phyloP scores from a whole-genome alignment of 2,797 vertebrate species.

The Luscinia luscinia region DNA sequence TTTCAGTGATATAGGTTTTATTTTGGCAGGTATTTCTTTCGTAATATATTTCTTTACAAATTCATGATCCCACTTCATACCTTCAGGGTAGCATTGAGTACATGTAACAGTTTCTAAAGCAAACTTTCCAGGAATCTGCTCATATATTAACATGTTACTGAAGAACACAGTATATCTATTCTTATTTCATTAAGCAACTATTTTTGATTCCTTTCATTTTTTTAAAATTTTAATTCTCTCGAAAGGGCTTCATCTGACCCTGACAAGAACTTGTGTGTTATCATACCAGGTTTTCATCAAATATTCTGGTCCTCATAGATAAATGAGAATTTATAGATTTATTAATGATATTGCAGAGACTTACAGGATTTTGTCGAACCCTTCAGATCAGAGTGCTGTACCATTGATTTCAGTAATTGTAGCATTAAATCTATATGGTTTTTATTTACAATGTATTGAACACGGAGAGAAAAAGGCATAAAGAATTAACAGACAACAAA shows the following conservation, averaged over 20 bases:
- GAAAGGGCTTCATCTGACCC: background rate
- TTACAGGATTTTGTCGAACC: background rate
- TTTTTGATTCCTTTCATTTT: background rate
- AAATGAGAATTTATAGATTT: background rate
- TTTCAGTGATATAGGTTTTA: background rate
- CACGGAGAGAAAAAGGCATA: background rate
- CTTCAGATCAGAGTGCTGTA: background rate
- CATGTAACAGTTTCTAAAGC: background rate
- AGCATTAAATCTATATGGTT: background rate
- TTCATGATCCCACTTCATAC: background rate
- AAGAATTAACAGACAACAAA: background rate
- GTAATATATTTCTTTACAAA: background rate
- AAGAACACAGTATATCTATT: background rate
- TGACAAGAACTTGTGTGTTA: background rate
- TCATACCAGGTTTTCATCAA: background rate
- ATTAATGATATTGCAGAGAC: background rate
- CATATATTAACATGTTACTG: background rate
- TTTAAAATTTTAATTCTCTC: background rate
- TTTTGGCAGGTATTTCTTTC: background rate
- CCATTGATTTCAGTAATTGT: background rate
- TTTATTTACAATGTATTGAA: background rate
- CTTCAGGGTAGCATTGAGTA: background rate
- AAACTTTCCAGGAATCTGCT: background rate
- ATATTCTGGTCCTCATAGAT: background rate
- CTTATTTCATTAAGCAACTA: background rate